A percentile compares a stretch with the other conserved stretches of the same genome.
Conservation (phyloP, 2,113 vertebrate species). For the Plectropomus leopardus region DNA sequence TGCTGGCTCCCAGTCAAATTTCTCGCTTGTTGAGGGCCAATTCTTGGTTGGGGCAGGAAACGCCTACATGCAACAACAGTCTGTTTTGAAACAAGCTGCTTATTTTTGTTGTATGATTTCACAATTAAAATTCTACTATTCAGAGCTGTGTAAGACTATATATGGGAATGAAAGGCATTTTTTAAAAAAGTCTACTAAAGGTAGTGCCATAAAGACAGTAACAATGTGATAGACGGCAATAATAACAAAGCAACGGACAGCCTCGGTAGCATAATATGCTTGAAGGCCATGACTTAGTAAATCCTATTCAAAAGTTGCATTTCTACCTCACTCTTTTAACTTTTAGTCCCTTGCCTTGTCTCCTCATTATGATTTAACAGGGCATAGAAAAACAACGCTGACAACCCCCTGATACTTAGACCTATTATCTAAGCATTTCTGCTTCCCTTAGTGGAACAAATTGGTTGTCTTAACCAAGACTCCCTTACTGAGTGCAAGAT, state of each 20-base stretch:
- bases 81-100: constrained; percentile 26
- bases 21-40: constrained; percentile 30
- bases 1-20: constrained; percentile 43
- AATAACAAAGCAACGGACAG: neutral
- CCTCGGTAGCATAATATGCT: neutral
- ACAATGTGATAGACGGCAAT: neutral
- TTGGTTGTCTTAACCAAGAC: constrained; percentile 60
- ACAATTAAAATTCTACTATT: constrained; percentile 1
- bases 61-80: constrained; percentile 25
- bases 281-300: neutral
- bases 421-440: constrained; percentile 73
- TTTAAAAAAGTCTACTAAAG: neutral
- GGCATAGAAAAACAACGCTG: constrained; percentile 66
- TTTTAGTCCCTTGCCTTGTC: constrained; percentile 39
- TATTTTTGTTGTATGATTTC: constrained; percentile 16
- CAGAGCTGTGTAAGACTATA: neutral
- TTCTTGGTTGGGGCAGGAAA: constrained; percentile 45
- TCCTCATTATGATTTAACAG: constrained; percentile 75
- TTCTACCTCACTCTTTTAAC: constrained; percentile 39
- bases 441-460: constrained; percentile 73
- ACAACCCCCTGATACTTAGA: constrained; percentile 69
- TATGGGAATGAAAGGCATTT: neutral
- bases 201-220: neutral
- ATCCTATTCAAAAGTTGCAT: constrained; percentile 54
- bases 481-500: constrained; percentile 33